Conservation (phyloP, 2,113 vertebrate genomes). For the Amia ocellicauda region DNA sequence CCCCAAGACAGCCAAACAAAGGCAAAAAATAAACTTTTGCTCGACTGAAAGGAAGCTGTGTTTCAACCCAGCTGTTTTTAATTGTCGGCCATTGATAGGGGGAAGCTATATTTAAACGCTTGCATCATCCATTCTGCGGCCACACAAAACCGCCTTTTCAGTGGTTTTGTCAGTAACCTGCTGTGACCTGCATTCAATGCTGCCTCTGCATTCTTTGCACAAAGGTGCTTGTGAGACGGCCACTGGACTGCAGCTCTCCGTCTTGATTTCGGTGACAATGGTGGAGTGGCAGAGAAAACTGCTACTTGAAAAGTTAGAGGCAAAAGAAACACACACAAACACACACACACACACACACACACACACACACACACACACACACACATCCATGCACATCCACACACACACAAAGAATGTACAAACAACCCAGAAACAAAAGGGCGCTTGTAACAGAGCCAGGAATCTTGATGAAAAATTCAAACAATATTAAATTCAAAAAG, state of each 20-base stretch:
- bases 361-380: too few relatives aligned
- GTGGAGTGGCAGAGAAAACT: conserved; percentile 15
- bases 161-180: conserved; percentile 67
- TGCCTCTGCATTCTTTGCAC: conserved; percentile 56
- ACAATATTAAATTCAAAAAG: conserved; percentile 90
- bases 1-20: conserved; percentile 66
- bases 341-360: conserved; percentile 43
- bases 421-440: conserved; percentile 67
- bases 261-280: conserved; percentile 18
- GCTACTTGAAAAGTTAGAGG: conserved; percentile 18
- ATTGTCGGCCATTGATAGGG: conserved; percentile 61
- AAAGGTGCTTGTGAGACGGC: conserved; percentile 47
- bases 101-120: conserved; percentile 66
- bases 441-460: conserved; percentile 64
- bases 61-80: conserved; percentile 70
- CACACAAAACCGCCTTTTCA: conserved; percentile 56
- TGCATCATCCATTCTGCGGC: conserved; percentile 56
- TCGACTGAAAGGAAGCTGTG: conserved; percentile 60
- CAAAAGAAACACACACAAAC: conserved; percentile 24
- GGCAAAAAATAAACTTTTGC: conserved; percentile 64
- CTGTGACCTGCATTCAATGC: conserved; percentile 68
- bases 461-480: conserved; percentile 89
- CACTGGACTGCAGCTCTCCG: conserved; percentile 41
- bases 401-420: conserved; percentile 68
- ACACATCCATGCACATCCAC: too few relatives aligned